Conservation (phyloP, 2,113 vertebrate genomes). For the Onychostoma macrolepis region DNA sequence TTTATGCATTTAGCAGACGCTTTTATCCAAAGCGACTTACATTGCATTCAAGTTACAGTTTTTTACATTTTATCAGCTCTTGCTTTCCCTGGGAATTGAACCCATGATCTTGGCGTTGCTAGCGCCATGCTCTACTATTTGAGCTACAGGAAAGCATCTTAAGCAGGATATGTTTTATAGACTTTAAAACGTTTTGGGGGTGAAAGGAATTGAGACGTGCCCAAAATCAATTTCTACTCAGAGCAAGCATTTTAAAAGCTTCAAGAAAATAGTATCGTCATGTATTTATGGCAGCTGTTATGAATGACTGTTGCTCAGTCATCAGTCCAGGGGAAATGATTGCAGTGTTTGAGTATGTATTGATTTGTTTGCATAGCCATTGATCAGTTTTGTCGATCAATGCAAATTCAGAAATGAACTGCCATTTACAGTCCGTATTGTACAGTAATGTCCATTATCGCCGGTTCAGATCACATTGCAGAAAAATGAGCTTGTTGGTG, state of each 20-base stretch:
- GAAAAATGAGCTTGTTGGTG: not conserved
- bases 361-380: not conserved
- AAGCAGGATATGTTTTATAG: not conserved
- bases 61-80: too few species aligned
- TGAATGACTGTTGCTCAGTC: not conserved
- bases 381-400: not conserved
- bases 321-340: not conserved
- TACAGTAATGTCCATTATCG: not conserved
- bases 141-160: too few species aligned
- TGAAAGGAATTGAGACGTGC: not conserved
- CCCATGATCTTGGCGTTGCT: too few species aligned
- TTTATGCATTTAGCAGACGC: too few species aligned
- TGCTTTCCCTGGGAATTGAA: too few species aligned
- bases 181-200: not conserved
- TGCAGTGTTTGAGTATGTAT: slow-evolving; percentile 3
- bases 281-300: not conserved
- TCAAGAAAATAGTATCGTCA: not conserved
- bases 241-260: not conserved
- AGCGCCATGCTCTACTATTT: too few species aligned
- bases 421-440: not conserved
- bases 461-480: not conserved
- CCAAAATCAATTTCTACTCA: not conserved
- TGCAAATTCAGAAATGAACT: not conserved
- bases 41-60: too few species aligned
- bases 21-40: too few species aligned